These are phyloP conservation scores for Drosophila imparisetae DNA, from an alignment of 2,888 invertebrate genomes.

Conservation along the genomic window DNA sequence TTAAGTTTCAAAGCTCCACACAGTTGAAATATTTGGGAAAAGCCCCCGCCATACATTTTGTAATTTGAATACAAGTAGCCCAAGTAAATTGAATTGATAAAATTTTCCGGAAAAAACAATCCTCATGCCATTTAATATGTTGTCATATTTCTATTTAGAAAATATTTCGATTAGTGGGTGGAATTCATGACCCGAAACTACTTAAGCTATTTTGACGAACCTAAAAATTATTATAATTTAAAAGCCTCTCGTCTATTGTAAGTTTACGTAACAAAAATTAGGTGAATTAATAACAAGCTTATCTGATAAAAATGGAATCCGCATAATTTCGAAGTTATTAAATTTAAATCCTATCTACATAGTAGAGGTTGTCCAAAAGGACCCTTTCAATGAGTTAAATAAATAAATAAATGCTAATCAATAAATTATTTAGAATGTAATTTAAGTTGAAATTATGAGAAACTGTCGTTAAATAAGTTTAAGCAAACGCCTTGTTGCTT, in stretches of 20 bases:
- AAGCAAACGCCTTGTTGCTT: neutral
- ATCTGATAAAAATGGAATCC: neutral
- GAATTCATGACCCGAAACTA: neutral
- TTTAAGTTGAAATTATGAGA: neutral
- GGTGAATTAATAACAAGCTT: neutral
- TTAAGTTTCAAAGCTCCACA: neutral
- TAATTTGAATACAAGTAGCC: neutral
- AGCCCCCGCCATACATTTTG: neutral
- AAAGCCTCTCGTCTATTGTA: constrained; percentile 14
- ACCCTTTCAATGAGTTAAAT: neutral
- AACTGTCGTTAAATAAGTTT: neutral
- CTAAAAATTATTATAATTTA: constrained; percentile 4
- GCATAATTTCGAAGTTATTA: neutral
- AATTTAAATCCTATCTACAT: neutral
- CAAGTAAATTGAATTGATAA: neutral
- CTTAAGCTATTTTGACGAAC: neutral
- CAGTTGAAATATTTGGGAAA: constrained; percentile 3
- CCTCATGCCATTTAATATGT: neutral
- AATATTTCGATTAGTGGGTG: neutral
- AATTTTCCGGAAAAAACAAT: neutral
- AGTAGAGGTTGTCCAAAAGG: neutral
- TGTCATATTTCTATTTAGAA: neutral
- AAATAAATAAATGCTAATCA: neutral
- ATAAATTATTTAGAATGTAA: neutral
- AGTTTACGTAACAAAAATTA: constrained; percentile 1